These are phyloP conservation scores for Anguilla anguilla DNA, from an alignment of 2,797 vertebrate species.

Conservation along the genomic window DNA sequence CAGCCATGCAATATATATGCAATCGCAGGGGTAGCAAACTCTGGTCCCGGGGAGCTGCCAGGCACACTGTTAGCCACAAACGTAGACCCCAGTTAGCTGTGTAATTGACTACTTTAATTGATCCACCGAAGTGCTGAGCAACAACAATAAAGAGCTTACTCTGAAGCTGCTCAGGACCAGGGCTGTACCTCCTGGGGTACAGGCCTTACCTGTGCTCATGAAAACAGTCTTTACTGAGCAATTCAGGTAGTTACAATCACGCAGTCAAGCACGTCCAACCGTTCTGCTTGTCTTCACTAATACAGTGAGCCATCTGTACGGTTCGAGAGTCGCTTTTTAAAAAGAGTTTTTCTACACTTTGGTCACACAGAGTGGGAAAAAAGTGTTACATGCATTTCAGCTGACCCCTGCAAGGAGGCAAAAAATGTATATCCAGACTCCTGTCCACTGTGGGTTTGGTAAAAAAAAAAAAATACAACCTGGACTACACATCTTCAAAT, in stretches of 20 bases:
- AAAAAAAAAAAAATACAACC: background rate
- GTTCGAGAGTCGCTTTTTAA: background rate
- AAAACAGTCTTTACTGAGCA: background rate
- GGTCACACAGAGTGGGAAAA: background rate
- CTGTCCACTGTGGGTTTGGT: background rate
- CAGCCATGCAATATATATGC: background rate
- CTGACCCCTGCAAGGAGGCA: background rate
- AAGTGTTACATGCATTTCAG: background rate
- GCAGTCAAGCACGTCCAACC: background rate
- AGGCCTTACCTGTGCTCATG: background rate
- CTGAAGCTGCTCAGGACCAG: background rate
- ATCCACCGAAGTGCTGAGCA: background rate
- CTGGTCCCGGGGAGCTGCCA: no score
- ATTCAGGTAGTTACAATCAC: background rate
- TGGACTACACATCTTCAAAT: background rate
- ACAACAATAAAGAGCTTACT: background rate
- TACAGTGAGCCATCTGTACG: background rate
- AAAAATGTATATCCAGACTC: background rate
- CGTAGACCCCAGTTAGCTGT: no score
- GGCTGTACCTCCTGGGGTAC: background rate
- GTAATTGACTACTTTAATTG: no score
- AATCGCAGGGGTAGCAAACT: background rate
- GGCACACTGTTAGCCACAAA: background rate
- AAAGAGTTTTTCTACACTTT: background rate
- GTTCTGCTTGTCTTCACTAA: background rate